A percentile compares a stretch with the other conserved stretches of the same genome.
These are phyloP conservation scores for Rutpela maculata DNA, from an alignment of 2,888 invertebrate genomes.

Conservation along the genomic window DNA sequence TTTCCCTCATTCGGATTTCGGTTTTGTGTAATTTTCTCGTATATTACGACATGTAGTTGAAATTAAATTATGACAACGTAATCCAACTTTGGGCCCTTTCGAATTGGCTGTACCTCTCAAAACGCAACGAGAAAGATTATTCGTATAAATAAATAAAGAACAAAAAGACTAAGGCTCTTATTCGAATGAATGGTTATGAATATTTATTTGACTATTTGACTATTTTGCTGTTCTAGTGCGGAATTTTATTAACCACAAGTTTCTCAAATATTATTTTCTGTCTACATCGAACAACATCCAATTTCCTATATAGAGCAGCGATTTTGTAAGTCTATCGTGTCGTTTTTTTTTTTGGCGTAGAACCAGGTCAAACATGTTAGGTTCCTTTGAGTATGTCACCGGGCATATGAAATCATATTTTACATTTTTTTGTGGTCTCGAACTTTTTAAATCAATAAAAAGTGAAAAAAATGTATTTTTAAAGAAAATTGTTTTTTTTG, in stretches of 20 bases:
- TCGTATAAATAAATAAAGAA: not conserved
- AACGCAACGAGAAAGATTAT: not conserved
- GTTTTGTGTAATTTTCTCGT: conserved; percentile 34
- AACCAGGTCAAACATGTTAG: no score
- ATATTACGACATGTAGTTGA: conserved; percentile 18
- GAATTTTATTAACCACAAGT: not conserved
- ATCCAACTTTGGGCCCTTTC: conserved; percentile 24
- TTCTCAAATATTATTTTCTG: not conserved
- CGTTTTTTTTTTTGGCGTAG: no score
- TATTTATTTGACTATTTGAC: not conserved
- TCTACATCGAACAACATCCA: not conserved
- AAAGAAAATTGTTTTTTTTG: no score
- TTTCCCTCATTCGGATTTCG: conserved; percentile 19
- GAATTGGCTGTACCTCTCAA: not conserved
- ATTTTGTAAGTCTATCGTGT: no score
- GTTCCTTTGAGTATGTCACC: no score
- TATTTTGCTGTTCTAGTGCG: not conserved
- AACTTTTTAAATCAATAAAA: no score
- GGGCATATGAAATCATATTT: no score
- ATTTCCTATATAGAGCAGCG: no score
- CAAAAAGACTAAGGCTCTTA: not conserved
- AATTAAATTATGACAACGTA: conserved; percentile 33
- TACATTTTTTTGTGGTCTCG: no score
- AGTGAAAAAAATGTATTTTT: no score
- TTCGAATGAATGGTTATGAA: not conserved